Base-by-base conservation (phyloP, 2,113 vertebrate species). In the Megaleporinus macrocephalus region DNA sequence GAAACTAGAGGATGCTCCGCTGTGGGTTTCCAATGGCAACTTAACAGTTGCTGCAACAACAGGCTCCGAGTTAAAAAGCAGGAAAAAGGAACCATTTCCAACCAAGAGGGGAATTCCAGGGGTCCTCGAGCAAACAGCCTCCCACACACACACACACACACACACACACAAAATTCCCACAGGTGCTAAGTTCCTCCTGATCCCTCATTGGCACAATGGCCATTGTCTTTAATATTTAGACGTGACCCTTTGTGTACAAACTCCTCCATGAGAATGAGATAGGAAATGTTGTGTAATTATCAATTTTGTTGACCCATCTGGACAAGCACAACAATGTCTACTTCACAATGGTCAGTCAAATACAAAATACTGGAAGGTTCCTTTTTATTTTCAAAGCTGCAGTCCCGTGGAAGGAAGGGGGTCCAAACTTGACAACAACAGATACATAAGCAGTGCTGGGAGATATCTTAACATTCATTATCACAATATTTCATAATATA, bases 191-290 rank as follows among this genome's bases (percentile, higher is more conserved):
- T 55, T 69, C 79, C 74, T 80, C 74, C 27, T 47, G 59, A 72
- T 86, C 76, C 85, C 76, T 85, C 57, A 84, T 78, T 66, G 51
- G 75, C 83, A 95, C 93, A 94, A 95, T 95, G 87, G 91, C 90
- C 73, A 95, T 95, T 95, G 94, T 95, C 84, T 84, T 71, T 53
- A 72, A 62, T 91, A 88, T 91, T 91, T 92, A 89, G 84, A 87
- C 81, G 30, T 80, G 51, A 82, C 82, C 71, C 83, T 82, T 87
- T 83, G 79, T 86, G 84, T 90, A 87, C 85, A 89, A 89, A 87
- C 63, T 74, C 85, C 0, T 78, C n/a, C 63, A 92, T 88, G 86
- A 89, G 91, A 91, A 89, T 83, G 78, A 66, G 66, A 87, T 87
- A 90, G 93, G 92, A 94, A 93, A 90, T 74, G 59, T 90, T 91